Conservation (phyloP, 1,140 invertebrate species). For the Tetragonula clypearis region DNA sequence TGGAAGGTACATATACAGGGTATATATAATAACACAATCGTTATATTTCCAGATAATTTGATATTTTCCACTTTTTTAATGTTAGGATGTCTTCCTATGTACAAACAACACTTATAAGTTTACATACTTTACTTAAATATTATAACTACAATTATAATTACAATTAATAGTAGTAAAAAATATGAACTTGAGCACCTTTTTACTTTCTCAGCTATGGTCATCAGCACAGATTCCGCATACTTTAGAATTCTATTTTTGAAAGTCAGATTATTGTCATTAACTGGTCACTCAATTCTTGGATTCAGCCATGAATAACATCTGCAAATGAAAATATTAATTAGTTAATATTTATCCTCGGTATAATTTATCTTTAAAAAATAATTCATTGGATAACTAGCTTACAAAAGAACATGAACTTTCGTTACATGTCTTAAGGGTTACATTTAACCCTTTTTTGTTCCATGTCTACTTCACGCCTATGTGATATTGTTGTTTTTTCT, state of each 20-base stretch:
- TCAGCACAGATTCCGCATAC: not conserved
- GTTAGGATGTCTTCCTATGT: not conserved
- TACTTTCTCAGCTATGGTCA: not conserved
- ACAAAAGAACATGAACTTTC: constrained; percentile 34
- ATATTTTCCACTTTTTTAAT: not conserved
- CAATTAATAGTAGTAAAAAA: not conserved
- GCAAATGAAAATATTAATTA: constrained; percentile 35
- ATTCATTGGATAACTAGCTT: not conserved
- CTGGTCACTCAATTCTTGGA: not conserved
- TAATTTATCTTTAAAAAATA: not conserved
- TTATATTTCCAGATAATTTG: not conserved
- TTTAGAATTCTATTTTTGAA: not conserved
- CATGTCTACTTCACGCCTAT: not conserved
- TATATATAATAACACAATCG: not conserved
- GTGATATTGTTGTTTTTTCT: not conserved
- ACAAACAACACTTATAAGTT: not conserved
- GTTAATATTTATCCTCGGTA: constrained; percentile 20
- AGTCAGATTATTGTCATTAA: not conserved
- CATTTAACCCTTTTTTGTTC: not conserved
- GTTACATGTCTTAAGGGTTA: constrained; percentile 4
- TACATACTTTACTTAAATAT: not conserved
- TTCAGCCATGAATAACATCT: constrained; percentile 10
- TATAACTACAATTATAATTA: not conserved
- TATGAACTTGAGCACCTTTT: not conserved
- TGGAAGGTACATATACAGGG: too few relatives aligned